Evolutionary conservation across 2,113 vertebrate genomes (phyloP), one percentile per base, ranked within the genome.

Genomic region (Chauna torquata): DNA sequence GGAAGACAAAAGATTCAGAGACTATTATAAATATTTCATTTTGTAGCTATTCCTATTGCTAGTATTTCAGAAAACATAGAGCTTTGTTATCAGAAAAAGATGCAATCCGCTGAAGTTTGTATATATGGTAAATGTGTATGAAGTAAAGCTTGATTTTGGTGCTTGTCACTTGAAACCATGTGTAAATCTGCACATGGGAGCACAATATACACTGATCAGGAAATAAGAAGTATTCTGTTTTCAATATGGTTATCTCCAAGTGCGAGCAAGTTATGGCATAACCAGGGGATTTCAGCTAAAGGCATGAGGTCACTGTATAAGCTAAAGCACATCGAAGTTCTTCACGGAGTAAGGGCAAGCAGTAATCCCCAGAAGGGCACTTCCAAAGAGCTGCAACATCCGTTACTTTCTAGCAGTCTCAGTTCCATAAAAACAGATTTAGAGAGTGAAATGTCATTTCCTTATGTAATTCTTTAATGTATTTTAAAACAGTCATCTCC

Each of bases 391-490:
- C 76, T 84, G 55, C 55, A 84, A 8, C 78, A 42, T 57, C 78
- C 85, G 50, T 77, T 91, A 52, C 52, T 74, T 82, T 42, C 59
- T 22, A 85, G 74, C 82, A 77, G 49, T 3, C 66, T 94, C 15
- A 3, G 58, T 80, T 32, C 49, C 79, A 62, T 49, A 85, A 90
- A 93, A 95, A 64, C 52, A 88, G 58, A 90, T 91, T 85, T 78
- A 82, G 40, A 40, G 94, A 86, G 62, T 23, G 62, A 94, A 93
- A 94, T 91, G 85, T 49, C 62, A 88, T 84, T 92, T 94, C 72
- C 61, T 82, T 79, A 36, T 65, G 74, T 85, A 85, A 91, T 86
- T 96, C 32, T 79, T 62, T 42, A 94, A 94, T 71, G 19, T 44
- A 10, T 82, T 94, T 96, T 92, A 76, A 81, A 84, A 25, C 14